phyloP scores from a whole-genome alignment of 2,888 invertebrate genomes.

The Cantharis nigra region DNA sequence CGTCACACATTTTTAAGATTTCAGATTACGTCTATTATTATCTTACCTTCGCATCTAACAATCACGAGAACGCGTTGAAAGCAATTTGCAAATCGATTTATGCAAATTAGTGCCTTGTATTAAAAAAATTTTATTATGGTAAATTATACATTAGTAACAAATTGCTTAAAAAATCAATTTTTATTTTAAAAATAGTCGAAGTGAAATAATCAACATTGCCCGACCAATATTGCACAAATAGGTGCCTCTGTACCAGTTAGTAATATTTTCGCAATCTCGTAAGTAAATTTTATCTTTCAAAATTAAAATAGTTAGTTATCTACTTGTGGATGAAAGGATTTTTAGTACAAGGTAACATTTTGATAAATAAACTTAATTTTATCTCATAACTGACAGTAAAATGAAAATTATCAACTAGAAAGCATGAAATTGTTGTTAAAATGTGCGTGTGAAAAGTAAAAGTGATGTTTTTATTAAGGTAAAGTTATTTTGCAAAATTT shows the following conservation, averaged over 20 bases:
- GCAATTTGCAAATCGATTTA: neutral
- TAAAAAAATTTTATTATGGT: neutral
- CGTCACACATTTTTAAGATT: neutral
- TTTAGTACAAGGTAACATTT: neutral
- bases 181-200: neutral
- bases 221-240: neutral
- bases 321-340: neutral
- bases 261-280: neutral
- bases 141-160: neutral
- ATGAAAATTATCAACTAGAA: neutral
- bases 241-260: neutral
- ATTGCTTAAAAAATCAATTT: neutral
- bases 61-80: neutral
- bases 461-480: neutral
- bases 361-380: neutral
- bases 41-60: neutral
- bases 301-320: neutral
- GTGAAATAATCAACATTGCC: neutral
- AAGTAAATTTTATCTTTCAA: neutral
- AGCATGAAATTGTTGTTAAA: neutral
- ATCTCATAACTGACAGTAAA: neutral
- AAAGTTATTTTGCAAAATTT: neutral
- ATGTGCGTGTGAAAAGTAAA: neutral
- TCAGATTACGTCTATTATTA: neutral
- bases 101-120: neutral